Base-by-base conservation (phyloP, 1,140 invertebrate species). In the Forficula auricularia region DNA sequence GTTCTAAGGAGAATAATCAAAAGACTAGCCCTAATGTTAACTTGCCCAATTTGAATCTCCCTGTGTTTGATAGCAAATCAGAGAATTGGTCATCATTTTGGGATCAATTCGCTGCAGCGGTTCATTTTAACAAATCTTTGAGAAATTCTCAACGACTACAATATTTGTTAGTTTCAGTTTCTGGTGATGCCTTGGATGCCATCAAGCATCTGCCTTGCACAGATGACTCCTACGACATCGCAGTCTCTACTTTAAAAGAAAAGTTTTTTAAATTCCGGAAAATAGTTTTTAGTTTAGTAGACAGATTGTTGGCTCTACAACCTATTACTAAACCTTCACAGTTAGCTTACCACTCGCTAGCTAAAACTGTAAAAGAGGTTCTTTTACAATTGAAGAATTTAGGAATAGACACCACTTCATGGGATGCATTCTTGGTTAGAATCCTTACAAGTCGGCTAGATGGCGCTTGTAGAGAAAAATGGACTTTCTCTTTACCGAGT, bases 201-300 rank as follows among this genome's bases (percentile, higher is more conserved):
- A 43, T 56, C 10, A 39, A 46, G 1, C 38, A 47, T 6, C 42
- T 52, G 6, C 41, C 52, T 40, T 46, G 54, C 15, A 47, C 42
- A 0, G 45, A 45, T 2, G 19, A 33, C 7, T 58, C 59, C 50
- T 61, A 54, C 48, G n/a, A 39, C 0, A 38, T 51, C 13, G 54
- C 55, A 9, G 57, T 52, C 56, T 42, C 49, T 6, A 33, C 52
- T 8, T 27, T 60, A 4, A 46, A 45, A 14, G 44, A 57, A 20
- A 35, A 52, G 40, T 62, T 50, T 35, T 48, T 57, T 7, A 54
- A 56, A 32, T 50, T 52, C 32, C 35, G 47, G 12, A 19, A 54
- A 9, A 40, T 61, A 0, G 45, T 54, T 18, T 43, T 56, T n/a
- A 46, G 53, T 16, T 53, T 54, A 18, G 35, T 59, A 14, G 45